These are phyloP conservation scores for Eumacrocentrus americanus DNA, from an alignment of 2,888 invertebrate species.

Conservation along the genomic window DNA sequence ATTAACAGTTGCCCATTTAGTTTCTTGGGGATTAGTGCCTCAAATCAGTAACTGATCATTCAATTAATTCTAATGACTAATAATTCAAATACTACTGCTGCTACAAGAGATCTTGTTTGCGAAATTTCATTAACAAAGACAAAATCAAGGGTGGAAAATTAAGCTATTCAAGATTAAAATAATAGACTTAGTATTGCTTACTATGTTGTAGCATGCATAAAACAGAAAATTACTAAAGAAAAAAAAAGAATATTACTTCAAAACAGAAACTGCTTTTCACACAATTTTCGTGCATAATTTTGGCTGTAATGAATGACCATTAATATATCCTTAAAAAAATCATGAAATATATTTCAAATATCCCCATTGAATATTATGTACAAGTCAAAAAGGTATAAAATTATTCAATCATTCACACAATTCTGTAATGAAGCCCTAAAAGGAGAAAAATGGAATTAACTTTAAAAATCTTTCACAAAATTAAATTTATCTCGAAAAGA, in stretches of 20 bases:
- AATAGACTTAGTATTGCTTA: slow-evolving; percentile 38
- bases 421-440: too few relatives aligned
- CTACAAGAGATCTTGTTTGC: slow-evolving; percentile 31
- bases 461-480: too few relatives aligned
- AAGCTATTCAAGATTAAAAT: slow-evolving; percentile 31
- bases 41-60: slow-evolving; percentile 31
- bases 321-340: not conserved
- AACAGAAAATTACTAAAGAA: slow-evolving; percentile 15
- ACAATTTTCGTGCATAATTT: slow-evolving; percentile 11
- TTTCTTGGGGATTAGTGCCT: too few relatives aligned
- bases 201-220: slow-evolving; percentile 37
- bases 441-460: too few relatives aligned
- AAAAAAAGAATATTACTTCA: too few relatives aligned
- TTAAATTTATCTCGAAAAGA: too few relatives aligned
- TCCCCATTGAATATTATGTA: too few relatives aligned
- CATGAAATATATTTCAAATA: too few relatives aligned
- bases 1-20: too few relatives aligned
- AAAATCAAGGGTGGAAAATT: slow-evolving; percentile 13
- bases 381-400: too few relatives aligned
- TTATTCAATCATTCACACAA: too few relatives aligned
- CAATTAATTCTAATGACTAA: slow-evolving; percentile 24
- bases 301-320: not conserved
- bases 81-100: slow-evolving; percentile 26
- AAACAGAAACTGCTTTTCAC: not conserved
- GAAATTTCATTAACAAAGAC: slow-evolving; percentile 25